Percentiles rank a stretch among this genome's conserved stretches.
Evolutionary conservation across 2,797 vertebrate species (phyloP).

Genomic region (Parotocinclus haroldoi): DNA sequence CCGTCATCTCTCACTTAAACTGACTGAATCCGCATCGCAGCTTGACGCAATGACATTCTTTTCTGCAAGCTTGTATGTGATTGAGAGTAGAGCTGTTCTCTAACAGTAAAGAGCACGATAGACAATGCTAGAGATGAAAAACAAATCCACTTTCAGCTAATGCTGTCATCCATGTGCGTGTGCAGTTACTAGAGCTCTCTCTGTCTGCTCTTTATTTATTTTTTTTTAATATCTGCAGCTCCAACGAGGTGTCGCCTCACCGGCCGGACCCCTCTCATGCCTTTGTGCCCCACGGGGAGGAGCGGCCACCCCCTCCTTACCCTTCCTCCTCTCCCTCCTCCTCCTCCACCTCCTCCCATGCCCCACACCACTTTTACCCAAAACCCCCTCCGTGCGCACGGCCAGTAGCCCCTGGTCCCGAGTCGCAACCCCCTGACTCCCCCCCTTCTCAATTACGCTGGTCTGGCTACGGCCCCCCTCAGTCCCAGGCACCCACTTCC

Average conservation of each 20-base stretch:
- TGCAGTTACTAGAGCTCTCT: constrained; percentile 74
- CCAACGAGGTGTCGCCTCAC: constrained; percentile 78
- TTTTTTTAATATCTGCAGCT: constrained; percentile 77
- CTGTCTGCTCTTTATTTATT: constrained; percentile 37
- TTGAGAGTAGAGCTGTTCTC: constrained; percentile 49
- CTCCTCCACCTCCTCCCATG: constrained; percentile 55
- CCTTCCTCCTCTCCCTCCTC: constrained; percentile 63
- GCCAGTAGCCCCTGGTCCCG: constrained; percentile 73
- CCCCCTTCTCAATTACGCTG: constrained; percentile 72
- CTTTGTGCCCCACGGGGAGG: constrained; percentile 74
- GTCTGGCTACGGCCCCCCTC: constrained; percentile 73
- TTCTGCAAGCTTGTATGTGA: constrained; percentile 52
- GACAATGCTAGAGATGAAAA: constrained; percentile 34
- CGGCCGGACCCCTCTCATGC: constrained; percentile 82
- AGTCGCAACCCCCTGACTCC: constrained; percentile 72
- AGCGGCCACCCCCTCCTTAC: constrained; percentile 76
- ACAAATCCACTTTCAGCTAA: constrained; percentile 45
- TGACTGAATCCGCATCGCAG: constrained; percentile 38
- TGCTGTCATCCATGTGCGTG: constrained; percentile 59
- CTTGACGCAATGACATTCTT: constrained; percentile 31
- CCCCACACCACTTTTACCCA: constrained; percentile 72
- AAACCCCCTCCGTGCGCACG: constrained; percentile 74
- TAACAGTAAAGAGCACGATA: constrained; percentile 28
- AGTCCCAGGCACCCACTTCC: constrained; percentile 66
- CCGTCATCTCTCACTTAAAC: constrained; percentile 51